Conservation (phyloP, 30 jellyfish, hydroid and myxozoan species). For the Aurelia sp. region DNA sequence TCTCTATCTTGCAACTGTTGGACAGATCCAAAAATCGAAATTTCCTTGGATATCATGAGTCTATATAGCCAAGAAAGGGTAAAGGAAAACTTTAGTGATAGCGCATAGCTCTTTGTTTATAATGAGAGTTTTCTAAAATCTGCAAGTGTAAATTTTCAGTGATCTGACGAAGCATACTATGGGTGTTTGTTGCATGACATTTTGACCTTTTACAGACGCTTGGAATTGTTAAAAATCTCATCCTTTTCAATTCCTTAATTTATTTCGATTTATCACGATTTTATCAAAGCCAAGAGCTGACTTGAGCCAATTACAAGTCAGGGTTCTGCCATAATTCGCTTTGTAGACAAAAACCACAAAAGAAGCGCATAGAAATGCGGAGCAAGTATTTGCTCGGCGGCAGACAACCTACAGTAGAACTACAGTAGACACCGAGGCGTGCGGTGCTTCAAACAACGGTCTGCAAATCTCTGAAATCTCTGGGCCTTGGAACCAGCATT, state of each 20-base stretch:
- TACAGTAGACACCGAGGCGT: constrained; percentile 54
- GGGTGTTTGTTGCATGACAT: constrained; percentile 35
- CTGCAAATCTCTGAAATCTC: constrained; percentile 19
- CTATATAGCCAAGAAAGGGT: too few relatives aligned
- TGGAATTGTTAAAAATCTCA: constrained; percentile 45
- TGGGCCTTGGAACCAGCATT: constrained; percentile 50
- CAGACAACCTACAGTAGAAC: constrained; percentile 57
- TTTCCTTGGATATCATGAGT: too few relatives aligned
- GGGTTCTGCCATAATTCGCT: constrained; percentile 53
- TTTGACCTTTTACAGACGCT: constrained; percentile 52
- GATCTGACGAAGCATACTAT: too few relatives aligned
- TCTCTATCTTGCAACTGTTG: too few relatives aligned
- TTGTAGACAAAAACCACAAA: constrained; percentile 65
- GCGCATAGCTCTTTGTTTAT: too few relatives aligned
- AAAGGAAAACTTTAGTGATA: too few relatives aligned
- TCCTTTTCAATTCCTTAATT: constrained; percentile 53
- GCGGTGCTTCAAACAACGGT: constrained; percentile 21
- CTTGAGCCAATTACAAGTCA: constrained; percentile 70
- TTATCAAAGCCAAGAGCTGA: constrained; percentile 60
- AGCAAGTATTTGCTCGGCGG: constrained; percentile 55
- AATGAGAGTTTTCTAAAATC: too few relatives aligned
- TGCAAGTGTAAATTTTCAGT: too few relatives aligned
- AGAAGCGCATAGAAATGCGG: constrained; percentile 65
- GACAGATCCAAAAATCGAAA: too few relatives aligned
- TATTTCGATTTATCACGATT: constrained; percentile 70